A percentile compares a stretch with the other conserved stretches of the same genome.
phyloP scores from a whole-genome alignment of 2,888 invertebrate genomes.

The Ochropleura plecta region DNA sequence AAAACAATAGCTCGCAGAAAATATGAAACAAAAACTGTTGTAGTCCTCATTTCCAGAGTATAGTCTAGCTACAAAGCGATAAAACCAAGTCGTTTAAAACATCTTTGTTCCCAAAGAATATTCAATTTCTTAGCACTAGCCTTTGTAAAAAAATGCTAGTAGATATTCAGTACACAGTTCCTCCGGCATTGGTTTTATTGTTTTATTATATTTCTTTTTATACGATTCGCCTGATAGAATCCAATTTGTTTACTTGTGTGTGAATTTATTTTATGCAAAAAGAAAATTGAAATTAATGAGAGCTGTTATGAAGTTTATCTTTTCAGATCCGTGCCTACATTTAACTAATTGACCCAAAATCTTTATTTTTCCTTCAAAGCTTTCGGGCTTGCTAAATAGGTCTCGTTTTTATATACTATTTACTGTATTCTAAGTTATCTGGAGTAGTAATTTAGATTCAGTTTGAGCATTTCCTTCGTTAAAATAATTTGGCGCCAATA shows the following conservation, averaged over 20 bases:
- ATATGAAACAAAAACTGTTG: conserved; percentile 21
- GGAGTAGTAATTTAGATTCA: conserved; percentile 43
- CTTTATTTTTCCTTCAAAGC: background rate
- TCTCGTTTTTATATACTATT: conserved; percentile 2
- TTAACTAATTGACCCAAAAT: conserved; percentile 30
- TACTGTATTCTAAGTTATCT: conserved; percentile 4
- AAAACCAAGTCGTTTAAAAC: conserved; percentile 48
- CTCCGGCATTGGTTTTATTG: conserved; percentile 36
- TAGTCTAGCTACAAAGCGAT: conserved; percentile 43
- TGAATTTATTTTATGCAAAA: conserved; percentile 30
- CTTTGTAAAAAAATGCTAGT: conserved; percentile 50
- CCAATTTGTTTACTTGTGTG: conserved; percentile 51
- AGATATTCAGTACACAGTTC: conserved; percentile 46
- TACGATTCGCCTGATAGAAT: conserved; percentile 30
- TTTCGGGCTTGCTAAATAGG: conserved; percentile 7
- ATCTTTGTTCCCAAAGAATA: conserved; percentile 62
- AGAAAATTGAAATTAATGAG: conserved; percentile 28
- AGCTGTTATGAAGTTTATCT: conserved; percentile 21
- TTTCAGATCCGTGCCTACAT: conserved; percentile 6
- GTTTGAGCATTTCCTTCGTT: conserved; percentile 33
- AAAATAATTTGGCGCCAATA: conserved; percentile 47
- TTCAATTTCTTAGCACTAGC: conserved; percentile 51
- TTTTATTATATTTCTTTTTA: conserved; percentile 35
- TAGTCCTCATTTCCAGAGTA: conserved; percentile 43
- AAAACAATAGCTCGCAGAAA: conserved; percentile 29